Evolutionary conservation across 1,140 invertebrate genomes (phyloP).

Genomic region (Dendrolimus punctatus): DNA sequence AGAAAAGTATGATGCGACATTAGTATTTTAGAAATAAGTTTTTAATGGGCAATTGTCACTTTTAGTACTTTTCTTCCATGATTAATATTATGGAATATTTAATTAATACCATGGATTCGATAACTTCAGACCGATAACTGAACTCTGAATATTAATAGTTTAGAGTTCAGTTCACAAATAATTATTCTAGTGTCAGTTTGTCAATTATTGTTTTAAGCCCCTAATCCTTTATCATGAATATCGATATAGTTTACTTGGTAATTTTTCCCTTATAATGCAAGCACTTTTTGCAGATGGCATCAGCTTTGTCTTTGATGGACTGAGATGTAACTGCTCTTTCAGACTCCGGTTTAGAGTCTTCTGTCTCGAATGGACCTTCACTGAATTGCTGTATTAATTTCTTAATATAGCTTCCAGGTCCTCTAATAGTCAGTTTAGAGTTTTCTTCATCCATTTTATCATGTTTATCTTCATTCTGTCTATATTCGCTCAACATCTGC

Average conservation of each 20-base stretch:
- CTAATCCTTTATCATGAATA: no score
- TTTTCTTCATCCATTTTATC: constrained; percentile 32
- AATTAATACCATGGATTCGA: no score
- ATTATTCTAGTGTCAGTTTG: no score
- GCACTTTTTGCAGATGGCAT: constrained; percentile 70
- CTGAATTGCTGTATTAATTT: constrained; percentile 68
- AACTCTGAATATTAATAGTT: no score
- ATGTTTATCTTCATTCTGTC: constrained; percentile 17
- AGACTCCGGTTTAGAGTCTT: constrained; percentile 48
- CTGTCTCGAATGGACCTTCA: constrained; percentile 55
- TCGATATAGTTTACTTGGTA: constrained; percentile 29
- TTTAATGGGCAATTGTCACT: no score
- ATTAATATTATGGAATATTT: no score
- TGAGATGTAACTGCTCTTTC: constrained; percentile 39
- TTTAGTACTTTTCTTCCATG: no score
- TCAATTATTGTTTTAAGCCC: no score
- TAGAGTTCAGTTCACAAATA: no score
- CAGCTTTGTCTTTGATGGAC: constrained; percentile 55
- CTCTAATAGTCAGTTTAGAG: constrained; percentile 50
- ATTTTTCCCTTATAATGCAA: constrained; percentile 68
- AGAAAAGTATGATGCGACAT: no score
- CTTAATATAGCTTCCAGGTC: constrained; percentile 63
- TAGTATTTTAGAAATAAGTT: no score
- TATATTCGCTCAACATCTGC: constrained; percentile 30
- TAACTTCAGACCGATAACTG: no score